phyloP scores from a whole-genome alignment of 2,113 vertebrate genomes.

The Tupaia tana region DNA sequence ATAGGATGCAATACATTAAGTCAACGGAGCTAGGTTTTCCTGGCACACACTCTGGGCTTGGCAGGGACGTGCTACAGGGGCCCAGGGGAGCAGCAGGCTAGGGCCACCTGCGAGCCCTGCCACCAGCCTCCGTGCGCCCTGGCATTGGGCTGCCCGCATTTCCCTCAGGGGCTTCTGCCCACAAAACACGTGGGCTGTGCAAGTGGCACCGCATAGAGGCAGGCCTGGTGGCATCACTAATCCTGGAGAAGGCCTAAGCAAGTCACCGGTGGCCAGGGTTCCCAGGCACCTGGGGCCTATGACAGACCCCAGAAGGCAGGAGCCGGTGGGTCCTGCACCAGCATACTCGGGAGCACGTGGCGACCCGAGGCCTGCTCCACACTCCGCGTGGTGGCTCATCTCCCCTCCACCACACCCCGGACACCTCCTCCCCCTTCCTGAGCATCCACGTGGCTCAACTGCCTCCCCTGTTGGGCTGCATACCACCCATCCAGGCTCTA shows the following conservation, averaged over 20 bases:
- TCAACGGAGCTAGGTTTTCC: background rate
- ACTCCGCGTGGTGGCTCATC: background rate
- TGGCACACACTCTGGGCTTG: background rate
- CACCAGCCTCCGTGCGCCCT: too few species aligned
- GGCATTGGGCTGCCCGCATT: background rate
- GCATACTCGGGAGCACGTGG: background rate
- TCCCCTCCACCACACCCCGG: background rate
- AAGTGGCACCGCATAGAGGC: accelerated
- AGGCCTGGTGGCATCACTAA: accelerated
- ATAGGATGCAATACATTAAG: background rate
- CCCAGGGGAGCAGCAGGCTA: background rate
- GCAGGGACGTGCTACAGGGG: too few species aligned
- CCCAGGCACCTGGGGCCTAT: background rate
- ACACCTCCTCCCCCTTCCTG: background rate
- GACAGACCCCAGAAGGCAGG: background rate
- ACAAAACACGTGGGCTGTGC: accelerated
- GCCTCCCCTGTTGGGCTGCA: background rate
- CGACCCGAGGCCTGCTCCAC: background rate
- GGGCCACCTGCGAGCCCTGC: background rate
- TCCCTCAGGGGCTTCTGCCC: too few species aligned
- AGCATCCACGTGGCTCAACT: background rate
- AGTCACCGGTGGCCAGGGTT: accelerated
- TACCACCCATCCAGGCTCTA: accelerated
- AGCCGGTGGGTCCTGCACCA: background rate
- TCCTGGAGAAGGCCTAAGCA: background rate